phyloP scores from a whole-genome alignment of 2,113 vertebrate species.

The Heterocephalus glaber region DNA sequence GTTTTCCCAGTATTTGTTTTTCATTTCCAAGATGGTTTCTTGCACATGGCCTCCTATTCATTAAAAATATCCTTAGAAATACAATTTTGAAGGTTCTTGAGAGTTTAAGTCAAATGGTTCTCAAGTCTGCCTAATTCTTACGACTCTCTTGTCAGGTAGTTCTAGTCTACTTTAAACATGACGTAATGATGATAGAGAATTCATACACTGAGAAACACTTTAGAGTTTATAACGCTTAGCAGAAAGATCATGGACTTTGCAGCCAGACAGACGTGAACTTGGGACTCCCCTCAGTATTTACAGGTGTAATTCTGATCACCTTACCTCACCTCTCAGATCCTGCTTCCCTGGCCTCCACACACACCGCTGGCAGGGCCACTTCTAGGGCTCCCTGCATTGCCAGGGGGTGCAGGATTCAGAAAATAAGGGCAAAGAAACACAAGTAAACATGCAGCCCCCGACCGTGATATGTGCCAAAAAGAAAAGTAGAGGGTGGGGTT shows the following conservation, averaged over 20 bases:
- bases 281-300: background rate
- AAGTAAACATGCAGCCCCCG: background rate
- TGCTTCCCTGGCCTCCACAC: background rate
- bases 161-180: background rate
- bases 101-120: background rate
- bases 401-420: background rate
- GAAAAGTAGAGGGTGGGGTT: rapidly evolving
- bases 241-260: background rate
- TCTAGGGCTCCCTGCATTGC: too few species aligned
- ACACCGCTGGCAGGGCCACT: background rate
- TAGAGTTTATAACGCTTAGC: background rate
- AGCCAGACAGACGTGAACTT: background rate
- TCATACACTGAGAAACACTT: background rate
- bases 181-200: background rate
- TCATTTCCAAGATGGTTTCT: background rate
- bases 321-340: background rate
- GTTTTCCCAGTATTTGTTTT: background rate
- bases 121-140: background rate
- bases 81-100: background rate
- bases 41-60: background rate
- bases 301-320: background rate
- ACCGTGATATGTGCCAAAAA: background rate
- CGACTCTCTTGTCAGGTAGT: background rate
- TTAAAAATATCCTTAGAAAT: background rate
- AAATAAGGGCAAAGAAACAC: background rate